A percentile compares a stretch with the other conserved stretches of the same genome.
phyloP scores from a whole-genome alignment of 2,797 vertebrate species.

The Rhinichthys osculus region DNA sequence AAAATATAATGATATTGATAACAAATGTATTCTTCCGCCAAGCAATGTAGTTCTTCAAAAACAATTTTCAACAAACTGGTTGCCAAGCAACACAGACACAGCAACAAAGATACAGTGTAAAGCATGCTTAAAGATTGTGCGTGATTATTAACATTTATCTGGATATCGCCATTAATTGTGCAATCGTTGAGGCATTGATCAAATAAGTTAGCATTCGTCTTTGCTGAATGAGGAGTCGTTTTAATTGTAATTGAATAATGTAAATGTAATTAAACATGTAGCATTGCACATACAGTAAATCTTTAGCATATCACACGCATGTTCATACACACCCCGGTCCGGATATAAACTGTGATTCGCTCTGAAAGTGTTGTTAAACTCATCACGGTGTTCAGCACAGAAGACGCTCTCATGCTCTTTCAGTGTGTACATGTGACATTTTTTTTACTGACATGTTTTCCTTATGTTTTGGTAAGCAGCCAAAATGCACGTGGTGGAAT shows the following conservation, averaged over 20 bases:
- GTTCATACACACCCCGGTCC: no score
- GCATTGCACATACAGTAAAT: no score
- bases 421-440: neutral
- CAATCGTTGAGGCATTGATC: neutral
- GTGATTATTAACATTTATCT: neutral
- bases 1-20: neutral
- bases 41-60: neutral
- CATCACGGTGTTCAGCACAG: neutral
- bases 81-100: neutral
- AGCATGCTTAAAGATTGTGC: neutral
- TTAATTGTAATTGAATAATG: neutral
- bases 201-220: neutral
- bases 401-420: neutral
- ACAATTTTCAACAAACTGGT: neutral
- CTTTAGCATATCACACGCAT: no score
- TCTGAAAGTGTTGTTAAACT: neutral
- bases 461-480: neutral
- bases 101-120: neutral
- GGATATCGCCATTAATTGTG: neutral
- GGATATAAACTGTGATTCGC: no score
- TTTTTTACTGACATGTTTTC: neutral
- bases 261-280: no score
- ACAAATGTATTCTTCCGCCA: neutral
- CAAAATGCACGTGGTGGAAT: neutral
- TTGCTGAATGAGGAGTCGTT: neutral